Evolutionary conservation across 2,113 vertebrate species (phyloP).

Genomic region (Manacus vitellinus): DNA sequence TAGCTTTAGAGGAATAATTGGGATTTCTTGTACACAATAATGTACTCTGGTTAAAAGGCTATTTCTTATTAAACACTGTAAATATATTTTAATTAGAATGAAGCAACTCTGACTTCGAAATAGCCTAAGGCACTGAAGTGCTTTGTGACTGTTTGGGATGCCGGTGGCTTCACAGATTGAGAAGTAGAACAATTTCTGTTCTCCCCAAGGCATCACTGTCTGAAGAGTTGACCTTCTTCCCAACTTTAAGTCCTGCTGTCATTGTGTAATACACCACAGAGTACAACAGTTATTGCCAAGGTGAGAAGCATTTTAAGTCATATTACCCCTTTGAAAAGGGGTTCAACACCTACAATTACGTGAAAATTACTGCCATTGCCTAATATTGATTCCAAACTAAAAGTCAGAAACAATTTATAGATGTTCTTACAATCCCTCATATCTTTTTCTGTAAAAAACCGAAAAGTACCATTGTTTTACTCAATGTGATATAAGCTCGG

Average conservation of each 20-base stretch:
- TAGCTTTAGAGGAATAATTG: neutral
- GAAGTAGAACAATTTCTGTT: neutral
- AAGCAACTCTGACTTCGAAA: conserved; percentile 9
- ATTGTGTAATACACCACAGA: neutral
- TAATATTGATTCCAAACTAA: neutral
- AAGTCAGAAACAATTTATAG: neutral
- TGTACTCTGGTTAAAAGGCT: neutral
- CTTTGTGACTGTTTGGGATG: conserved; percentile 2
- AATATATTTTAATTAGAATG: conserved; percentile 23
- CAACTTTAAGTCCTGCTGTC: neutral
- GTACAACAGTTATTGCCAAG: neutral
- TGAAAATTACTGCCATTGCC: neutral
- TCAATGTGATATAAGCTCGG: neutral
- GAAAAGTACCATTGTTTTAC: neutral
- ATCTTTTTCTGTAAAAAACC: neutral
- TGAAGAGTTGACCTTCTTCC: neutral
- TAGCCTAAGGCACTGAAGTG: conserved; percentile 35
- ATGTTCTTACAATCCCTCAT: neutral
- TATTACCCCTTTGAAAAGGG: neutral
- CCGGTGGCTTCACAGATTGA: neutral
- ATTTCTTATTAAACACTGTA: conserved; percentile 26
- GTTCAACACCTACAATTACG: neutral
- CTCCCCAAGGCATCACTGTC: neutral
- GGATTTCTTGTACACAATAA: neutral
- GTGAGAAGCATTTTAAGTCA: neutral